Evolutionary conservation across 2,888 invertebrate genomes (phyloP).

Genomic region (Cheilosia variabilis): DNA sequence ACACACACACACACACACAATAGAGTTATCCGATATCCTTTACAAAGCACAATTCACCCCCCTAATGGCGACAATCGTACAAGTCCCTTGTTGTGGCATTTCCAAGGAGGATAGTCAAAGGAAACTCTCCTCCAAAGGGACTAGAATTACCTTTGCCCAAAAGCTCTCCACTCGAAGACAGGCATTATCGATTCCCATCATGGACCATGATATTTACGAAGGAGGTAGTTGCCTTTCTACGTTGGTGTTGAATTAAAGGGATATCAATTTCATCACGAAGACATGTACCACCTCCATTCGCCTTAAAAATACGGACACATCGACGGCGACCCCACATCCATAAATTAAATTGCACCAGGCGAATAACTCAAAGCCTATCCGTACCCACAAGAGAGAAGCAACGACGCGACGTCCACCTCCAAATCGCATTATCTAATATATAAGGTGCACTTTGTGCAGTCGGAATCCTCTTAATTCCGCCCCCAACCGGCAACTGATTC

Average conservation of each 20-base stretch:
- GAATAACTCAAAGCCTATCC: background rate
- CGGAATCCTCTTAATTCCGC: conserved; percentile 1
- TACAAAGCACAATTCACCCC: too few species aligned
- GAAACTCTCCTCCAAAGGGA: too few species aligned
- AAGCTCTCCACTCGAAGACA: too few species aligned
- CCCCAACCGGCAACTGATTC: background rate
- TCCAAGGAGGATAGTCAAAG: too few species aligned
- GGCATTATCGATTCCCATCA: too few species aligned
- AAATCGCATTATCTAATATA: conserved; percentile 33
- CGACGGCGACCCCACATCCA: background rate
- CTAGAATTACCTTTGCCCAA: too few species aligned
- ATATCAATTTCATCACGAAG: background rate
- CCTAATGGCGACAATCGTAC: too few species aligned
- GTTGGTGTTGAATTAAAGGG: background rate
- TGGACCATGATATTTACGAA: too few species aligned
- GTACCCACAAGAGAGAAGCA: background rate
- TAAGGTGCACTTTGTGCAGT: conserved; percentile 37
- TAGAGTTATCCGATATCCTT: too few species aligned
- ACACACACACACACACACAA: too few species aligned
- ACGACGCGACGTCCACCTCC: conserved; percentile 6
- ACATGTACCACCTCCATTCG: background rate
- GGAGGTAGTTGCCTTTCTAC: background rate
- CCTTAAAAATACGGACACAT: background rate
- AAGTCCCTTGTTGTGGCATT: too few species aligned
- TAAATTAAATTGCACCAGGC: conserved; percentile 7